Base-by-base conservation (phyloP, 1,140 invertebrate species). In the Drosophila micromelanica region DNA sequence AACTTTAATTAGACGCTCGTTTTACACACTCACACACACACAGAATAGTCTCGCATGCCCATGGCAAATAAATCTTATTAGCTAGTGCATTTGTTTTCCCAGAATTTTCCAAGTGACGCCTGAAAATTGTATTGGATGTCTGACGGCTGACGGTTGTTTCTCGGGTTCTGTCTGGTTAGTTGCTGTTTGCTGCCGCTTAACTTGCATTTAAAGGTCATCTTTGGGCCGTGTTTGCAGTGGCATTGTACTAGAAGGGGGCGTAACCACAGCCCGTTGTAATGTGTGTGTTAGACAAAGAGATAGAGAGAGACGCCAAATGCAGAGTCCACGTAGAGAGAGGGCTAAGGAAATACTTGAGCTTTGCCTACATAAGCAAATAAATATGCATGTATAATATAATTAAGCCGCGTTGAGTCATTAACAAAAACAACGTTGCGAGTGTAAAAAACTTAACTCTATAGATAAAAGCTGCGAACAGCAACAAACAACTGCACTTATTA, bases 191-290 rank as follows among this genome's bases (percentile, higher is more conserved):
- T 48, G 43, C 49, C 35, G 46, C 35, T 80, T 70, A 73, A 77
- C 76, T 80, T 85, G 81, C 81, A 86, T 85, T 85, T 85, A 85
- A 80, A 85, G 80, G 80, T 85, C 80, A 80, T 85, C 80, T 68
- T 62, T 76, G 73, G 43, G 57, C 54, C 40, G 45, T 45, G 48
- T 46, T 46, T 84, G 52, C 51, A 76, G 37, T 65, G 65, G 76
- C 79, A 82, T 60, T 82, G 80, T 84, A 84, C 80, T 79, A 76
- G 73, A 79, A 79, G 8, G 35, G 40, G 40, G 30, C 32, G 42
- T 60, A 65, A 55, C 65, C 65, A 13, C 74, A 73, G 45, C 43
- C 38, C 37, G 59, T 3, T 42, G 15, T 6, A 15, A 12, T 38
- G 52, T 54, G 23, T 43, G 13, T 27, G n/a, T 54, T 8, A 27